A percentile compares a stretch with the other conserved stretches of the same genome.
phyloP scores from a whole-genome alignment of 2,113 vertebrate species.

The Anoplopoma fimbria region DNA sequence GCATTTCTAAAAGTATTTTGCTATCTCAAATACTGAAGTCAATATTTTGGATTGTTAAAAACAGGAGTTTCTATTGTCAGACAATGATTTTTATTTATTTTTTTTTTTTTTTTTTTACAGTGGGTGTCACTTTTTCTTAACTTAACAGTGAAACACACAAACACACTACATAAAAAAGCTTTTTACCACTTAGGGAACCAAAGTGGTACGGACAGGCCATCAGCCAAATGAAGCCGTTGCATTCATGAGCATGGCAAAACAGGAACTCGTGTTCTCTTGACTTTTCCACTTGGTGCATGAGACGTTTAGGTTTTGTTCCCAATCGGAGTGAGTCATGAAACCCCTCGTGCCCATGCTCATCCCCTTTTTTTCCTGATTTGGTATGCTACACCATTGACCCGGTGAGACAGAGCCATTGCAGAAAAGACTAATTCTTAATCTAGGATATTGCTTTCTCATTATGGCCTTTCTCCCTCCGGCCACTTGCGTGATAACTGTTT shows the following conservation, averaged over 20 bases:
- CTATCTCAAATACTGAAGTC: slow-evolving; percentile 8
- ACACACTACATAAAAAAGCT: no score
- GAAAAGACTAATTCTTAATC: slow-evolving; percentile 77
- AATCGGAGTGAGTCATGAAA: slow-evolving; percentile 12
- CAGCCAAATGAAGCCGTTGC: neutral
- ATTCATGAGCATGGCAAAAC: no score
- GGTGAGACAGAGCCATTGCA: slow-evolving; percentile 64
- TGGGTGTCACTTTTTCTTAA: neutral
- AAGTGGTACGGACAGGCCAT: neutral
- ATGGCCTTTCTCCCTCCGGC: slow-evolving; percentile 67
- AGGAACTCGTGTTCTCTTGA: neutral
- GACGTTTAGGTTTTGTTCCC: neutral
- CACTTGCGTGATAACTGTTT: slow-evolving; percentile 77
- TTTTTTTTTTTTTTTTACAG: neutral
- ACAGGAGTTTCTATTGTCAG: neutral
- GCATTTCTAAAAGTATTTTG: neutral
- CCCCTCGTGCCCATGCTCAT: neutral
- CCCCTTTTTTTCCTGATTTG: neutral
- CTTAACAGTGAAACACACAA: no score
- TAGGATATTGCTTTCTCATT: slow-evolving; percentile 79
- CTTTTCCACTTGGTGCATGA: neutral
- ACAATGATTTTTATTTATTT: no score
- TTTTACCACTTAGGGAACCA: neutral
- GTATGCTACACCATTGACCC: slow-evolving; percentile 64
- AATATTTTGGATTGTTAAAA: slow-evolving; percentile 19